These are phyloP conservation scores for Cyclargus thomasi DNA, from an alignment of 1,140 invertebrate genomes.

Conservation along the genomic window DNA sequence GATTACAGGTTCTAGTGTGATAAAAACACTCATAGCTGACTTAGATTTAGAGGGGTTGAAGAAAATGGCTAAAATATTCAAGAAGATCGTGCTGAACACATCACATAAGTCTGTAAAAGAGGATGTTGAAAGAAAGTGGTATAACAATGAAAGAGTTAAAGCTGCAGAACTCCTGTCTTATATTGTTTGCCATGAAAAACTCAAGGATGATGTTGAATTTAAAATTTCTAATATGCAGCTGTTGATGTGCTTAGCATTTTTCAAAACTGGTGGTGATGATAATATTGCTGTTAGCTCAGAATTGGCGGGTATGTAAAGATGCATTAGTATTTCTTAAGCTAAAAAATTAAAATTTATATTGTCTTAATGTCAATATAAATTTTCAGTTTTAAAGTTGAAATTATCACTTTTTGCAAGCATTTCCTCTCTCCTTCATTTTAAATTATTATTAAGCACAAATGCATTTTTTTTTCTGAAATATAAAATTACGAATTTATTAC, in stretches of 20 bases:
- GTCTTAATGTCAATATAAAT: not conserved
- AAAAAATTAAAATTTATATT: no score
- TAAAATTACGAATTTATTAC: no score
- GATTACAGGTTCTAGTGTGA: conserved; percentile 78
- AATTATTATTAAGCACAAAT: no score
- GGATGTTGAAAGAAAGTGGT: conserved; percentile 75
- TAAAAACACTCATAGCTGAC: conserved; percentile 78
- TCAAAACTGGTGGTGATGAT: conserved; percentile 72
- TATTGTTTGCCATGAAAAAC: conserved; percentile 78
- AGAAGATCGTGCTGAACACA: conserved; percentile 73
- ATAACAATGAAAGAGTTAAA: conserved; percentile 80
- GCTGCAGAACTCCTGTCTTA: conserved; percentile 80
- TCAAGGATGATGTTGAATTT: conserved; percentile 78
- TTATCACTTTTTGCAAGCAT: no score
- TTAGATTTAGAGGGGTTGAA: conserved; percentile 78
- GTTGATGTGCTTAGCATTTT: conserved; percentile 79
- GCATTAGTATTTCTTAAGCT: no score
- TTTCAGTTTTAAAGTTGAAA: no score
- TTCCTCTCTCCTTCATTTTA: no score
- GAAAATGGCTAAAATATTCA: conserved; percentile 77
- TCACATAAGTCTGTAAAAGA: conserved; percentile 72
- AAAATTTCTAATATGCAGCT: conserved; percentile 79
- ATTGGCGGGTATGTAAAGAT: conserved; percentile 69
- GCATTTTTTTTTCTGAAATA: no score
- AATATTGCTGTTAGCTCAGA: conserved; percentile 74